Conservation (phyloP, 2,888 invertebrate species). For the Sarcophaga carnaria region DNA sequence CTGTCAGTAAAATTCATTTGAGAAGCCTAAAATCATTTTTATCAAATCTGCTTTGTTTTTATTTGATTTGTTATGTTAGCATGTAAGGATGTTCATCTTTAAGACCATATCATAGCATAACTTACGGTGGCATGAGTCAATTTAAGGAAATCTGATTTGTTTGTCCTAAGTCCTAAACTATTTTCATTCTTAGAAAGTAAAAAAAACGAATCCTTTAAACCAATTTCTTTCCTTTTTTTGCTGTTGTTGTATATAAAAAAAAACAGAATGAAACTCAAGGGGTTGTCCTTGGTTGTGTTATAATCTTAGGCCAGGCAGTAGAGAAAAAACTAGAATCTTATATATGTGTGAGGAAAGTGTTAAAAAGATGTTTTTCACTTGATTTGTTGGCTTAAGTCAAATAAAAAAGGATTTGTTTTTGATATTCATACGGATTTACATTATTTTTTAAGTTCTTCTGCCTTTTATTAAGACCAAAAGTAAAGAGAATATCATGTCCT, state of each 20-base stretch:
- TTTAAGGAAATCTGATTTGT: constrained; percentile 70
- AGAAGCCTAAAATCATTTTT: constrained; percentile 45
- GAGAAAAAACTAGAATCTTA: background rate
- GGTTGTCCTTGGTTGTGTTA: constrained; percentile 30
- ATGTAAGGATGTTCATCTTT: background rate
- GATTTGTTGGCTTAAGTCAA: constrained; percentile 71
- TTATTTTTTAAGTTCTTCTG: constrained; percentile 29
- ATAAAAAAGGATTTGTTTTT: constrained; percentile 71
- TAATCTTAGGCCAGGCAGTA: background rate
- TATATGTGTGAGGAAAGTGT: constrained; percentile 61
- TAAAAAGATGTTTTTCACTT: constrained; percentile 68
- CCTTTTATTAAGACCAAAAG: background rate
- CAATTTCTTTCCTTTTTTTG: background rate
- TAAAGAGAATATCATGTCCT: constrained; percentile 4
- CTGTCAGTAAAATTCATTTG: too few relatives aligned
- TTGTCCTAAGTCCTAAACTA: constrained; percentile 44
- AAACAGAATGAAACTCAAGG: background rate
- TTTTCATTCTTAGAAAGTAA: constrained; percentile 28
- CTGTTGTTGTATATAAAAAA: constrained; percentile 38
- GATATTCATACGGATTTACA: constrained; percentile 60
- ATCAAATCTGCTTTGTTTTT: constrained; percentile 30
- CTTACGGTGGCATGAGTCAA: constrained; percentile 1
- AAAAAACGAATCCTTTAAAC: background rate
- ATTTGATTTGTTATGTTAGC: constrained; percentile 4
- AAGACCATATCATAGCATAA: constrained; percentile 49